Evolutionary conservation across 1,140 invertebrate species (phyloP), one percentile per base, ranked within the genome.

Genomic region (Trachymyrmex septentrionalis): DNA sequence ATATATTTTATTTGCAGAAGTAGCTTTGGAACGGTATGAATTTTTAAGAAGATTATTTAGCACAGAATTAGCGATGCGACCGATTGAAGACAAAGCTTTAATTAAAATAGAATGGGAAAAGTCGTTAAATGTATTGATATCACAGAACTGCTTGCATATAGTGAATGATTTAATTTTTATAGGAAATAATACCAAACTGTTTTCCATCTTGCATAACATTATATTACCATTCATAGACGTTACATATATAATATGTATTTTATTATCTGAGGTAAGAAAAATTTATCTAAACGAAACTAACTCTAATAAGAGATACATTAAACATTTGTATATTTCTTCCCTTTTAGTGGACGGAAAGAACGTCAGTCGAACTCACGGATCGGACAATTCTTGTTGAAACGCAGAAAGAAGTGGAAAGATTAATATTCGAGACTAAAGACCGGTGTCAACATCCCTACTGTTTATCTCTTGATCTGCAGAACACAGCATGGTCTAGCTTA

Each of bases 51-150:
- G 92, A 90, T 53, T 97, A 53, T 93, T 97, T 5, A 93, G 94
- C 44, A 94, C 95, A 73, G 96, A 97, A 93, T 97, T 97, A 92
- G 95, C 95, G 59, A 92, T 95, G 88, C 93, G 86, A 55, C 89
- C 90, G 71, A 93, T 93, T 88, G 86, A 92, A 85, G 91, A 91
- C 78, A 91, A 93, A 75, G 89, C 91, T 30, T 86, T 90, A 78
- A 80, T 94, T 53, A 93, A 95, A 67, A 93, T 96, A 92, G 96
- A 96, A 92, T 97, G 96, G 92, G 90, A 96, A 77, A 91, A 94
- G 48, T 93, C 95, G 0, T 38, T 96, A 57, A 78, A 93, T 9
- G 95, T 95, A 59, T 95, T 96, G 67, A 57, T 94, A 55, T 88
- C 93, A 24, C 93, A 95, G 73, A 92, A 95, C 38, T 96, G 96